These are phyloP conservation scores for Scaptomyza cyrtandrae DNA, from an alignment of 2,888 invertebrate genomes.

Conservation along the genomic window DNA sequence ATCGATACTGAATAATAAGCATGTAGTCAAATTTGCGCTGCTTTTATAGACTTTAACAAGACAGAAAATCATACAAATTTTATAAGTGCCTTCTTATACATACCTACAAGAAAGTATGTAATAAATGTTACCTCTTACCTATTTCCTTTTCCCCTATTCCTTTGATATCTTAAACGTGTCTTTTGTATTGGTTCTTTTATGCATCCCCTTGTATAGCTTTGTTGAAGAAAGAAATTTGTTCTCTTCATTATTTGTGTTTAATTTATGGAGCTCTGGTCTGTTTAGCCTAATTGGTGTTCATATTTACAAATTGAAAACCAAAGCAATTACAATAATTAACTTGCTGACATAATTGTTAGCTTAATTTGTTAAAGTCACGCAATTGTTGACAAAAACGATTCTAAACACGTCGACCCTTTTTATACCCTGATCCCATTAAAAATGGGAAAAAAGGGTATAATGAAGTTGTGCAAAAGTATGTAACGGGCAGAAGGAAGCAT, in stretches of 20 bases:
- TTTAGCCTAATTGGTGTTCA: conserved; percentile 33
- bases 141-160: not conserved
- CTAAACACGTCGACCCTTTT: no score
- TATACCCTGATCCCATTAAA: no score
- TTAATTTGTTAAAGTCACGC: conserved; percentile 59
- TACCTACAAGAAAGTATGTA: not conserved
- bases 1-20: conserved; percentile 1
- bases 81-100: not conserved
- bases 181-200: not conserved
- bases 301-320: conserved; percentile 58
- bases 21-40: not conserved
- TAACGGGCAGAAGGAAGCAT: no score
- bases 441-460: no score
- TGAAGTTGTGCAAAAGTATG: no score
- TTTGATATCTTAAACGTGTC: not conserved
- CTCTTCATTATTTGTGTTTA: not conserved
- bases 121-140: not conserved
- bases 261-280: conserved; percentile 44
- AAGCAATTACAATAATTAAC: conserved; percentile 68
- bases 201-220: not conserved
- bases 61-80: conserved; percentile 10
- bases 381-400: conserved; percentile 7
- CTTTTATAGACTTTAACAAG: conserved; percentile 56
- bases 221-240: conserved; percentile 22
- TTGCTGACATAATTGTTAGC: conserved; percentile 42